Base-by-base conservation (phyloP, 2,113 vertebrate genomes). In the Triplophysa rosa region DNA sequence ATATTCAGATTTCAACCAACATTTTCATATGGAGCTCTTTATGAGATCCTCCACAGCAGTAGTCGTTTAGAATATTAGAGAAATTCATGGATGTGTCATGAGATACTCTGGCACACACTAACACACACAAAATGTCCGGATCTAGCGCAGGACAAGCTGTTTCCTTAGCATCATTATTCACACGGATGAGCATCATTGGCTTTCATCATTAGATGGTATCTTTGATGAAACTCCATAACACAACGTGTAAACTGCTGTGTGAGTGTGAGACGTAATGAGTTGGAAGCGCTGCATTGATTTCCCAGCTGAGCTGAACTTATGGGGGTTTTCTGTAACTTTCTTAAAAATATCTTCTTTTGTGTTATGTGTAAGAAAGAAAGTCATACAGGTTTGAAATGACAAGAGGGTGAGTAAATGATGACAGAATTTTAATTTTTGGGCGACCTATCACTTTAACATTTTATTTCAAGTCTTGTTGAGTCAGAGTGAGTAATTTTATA, bases 141-240 rank as follows among this genome's bases (percentile, higher is more conserved):
- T 24, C 29, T 33, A 73, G 56, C 24, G 73, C 64, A 74, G 64
- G 37, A 75, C 65, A 42, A 75, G 80, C 80, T 47, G 66, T 63
- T 75, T 59, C 65, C 13, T 47, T 17, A 67, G 70, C 56, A 21
- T 67, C 40, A 61, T 82, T 62, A 80, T 75, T 84, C 66, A 78
- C 63, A 54, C 72, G 77, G 86, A 82, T 61, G 69, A 82, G 80
- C 74, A 67, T 80, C 80, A 82, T 26, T 74, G 78, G 84, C 70
- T 82, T 59, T 67, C 66, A 82, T 85, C 66, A 67, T 85, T 80
- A 82, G 73, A 80, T 75, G 79, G 62, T 66, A 78, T 68, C 80
- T 54, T 71, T 82, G 72, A 81, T 77, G 73, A 84, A 79, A 56
- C 66, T 52, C 69, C 24, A 29, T 69, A 85, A 82, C 67, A 67